Conservation (phyloP, 1,140 invertebrate genomes). For the Gonatopus flavifemur region DNA sequence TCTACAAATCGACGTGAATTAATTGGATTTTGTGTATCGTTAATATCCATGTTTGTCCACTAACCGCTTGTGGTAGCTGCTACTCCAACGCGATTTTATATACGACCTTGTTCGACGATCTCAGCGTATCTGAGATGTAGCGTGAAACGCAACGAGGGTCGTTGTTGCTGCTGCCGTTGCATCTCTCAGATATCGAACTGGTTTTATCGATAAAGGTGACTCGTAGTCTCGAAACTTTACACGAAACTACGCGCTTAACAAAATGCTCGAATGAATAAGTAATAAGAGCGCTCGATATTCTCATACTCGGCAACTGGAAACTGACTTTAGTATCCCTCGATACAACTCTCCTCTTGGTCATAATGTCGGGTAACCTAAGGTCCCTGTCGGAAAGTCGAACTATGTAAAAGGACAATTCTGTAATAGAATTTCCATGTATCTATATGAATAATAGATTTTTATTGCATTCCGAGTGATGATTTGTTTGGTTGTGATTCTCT, state of each 20-base stretch:
- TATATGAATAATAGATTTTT: no score
- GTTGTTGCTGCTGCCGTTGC: background rate
- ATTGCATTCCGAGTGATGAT: no score
- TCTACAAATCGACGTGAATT: conserved; percentile 18
- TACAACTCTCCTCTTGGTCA: background rate
- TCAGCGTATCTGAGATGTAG: no score
- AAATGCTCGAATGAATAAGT: conserved; percentile 13
- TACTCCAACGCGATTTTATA: conserved; percentile 7
- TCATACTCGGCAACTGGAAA: background rate
- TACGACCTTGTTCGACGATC: background rate
- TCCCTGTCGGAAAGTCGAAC: conserved; percentile 18
- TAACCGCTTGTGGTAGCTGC: conserved; percentile 2
- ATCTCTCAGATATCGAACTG: conserved; percentile 30
- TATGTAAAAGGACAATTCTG: no score
- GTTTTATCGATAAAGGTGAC: conserved; percentile 28
- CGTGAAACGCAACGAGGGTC: no score
- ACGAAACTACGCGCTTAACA: background rate
- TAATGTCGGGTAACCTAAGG: conserved; percentile 29
- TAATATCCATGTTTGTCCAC: conserved; percentile 16
- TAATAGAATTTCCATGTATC: no score
- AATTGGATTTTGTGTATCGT: conserved; percentile 22
- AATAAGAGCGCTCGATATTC: conserved; percentile 4
- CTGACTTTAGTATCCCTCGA: no score
- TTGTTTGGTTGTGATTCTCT: no score
- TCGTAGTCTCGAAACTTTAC: conserved; percentile 15